Percentiles rank a stretch among this genome's conserved stretches.
Conservation (phyloP, 1,140 invertebrate genomes). For the Aphidius ervi region DNA sequence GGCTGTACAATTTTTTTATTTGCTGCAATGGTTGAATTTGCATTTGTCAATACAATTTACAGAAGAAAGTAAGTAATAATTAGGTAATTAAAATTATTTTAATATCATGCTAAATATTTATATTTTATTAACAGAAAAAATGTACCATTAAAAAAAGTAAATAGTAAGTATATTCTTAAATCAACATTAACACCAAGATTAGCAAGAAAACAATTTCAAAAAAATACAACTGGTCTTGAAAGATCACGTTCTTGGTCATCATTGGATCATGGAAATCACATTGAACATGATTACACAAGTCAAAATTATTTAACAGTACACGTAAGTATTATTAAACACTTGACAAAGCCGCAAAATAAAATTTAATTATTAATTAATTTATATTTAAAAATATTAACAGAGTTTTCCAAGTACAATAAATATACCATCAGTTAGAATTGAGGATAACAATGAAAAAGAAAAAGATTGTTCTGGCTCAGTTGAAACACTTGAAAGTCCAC, state of each 20-base stretch:
- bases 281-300: slow-evolving; percentile 46
- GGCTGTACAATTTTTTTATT: slow-evolving; percentile 81
- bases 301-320: slow-evolving; percentile 71
- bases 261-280: slow-evolving; percentile 55
- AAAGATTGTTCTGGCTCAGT: slow-evolving; percentile 41
- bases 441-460: slow-evolving; percentile 57
- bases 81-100: not conserved
- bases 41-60: slow-evolving; percentile 87
- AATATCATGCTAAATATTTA: not conserved
- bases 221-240: slow-evolving; percentile 58
- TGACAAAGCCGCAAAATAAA: not conserved
- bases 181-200: slow-evolving; percentile 74
- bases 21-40: slow-evolving; percentile 80
- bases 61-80: slow-evolving; percentile 64
- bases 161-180: slow-evolving; percentile 78
- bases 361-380: not conserved
- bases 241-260: slow-evolving; percentile 70
- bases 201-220: slow-evolving; percentile 64
- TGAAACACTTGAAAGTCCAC: slow-evolving; percentile 43
- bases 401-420: slow-evolving; percentile 62
- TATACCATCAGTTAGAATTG: slow-evolving; percentile 62
- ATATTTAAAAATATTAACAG: slow-evolving; percentile 44
- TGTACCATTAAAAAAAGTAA: slow-evolving; percentile 77
- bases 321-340: slow-evolving; percentile 51
- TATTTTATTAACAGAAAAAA: slow-evolving; percentile 59